Percentiles rank a stretch among this genome's conserved stretches.
These are phyloP conservation scores for Eretmochelys imbricata DNA, from an alignment of 2,113 vertebrate genomes.

Conservation along the genomic window DNA sequence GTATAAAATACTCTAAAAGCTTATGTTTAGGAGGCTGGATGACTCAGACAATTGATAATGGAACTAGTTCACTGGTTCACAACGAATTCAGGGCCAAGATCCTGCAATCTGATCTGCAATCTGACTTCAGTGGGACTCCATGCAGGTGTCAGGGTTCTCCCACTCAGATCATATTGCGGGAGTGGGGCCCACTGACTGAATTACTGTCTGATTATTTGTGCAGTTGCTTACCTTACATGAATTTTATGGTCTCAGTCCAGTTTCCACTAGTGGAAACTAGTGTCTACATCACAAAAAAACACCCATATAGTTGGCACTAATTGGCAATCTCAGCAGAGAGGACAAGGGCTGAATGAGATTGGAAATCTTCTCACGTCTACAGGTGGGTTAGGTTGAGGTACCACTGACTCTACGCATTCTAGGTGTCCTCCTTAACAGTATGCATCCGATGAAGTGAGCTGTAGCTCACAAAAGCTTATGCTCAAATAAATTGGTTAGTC, in stretches of 20 bases:
- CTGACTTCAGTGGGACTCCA: rapidly evolving
- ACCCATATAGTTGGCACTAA: not conserved
- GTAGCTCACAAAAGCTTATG: too few relatives aligned
- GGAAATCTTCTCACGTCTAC: not conserved
- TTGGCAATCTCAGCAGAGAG: not conserved
- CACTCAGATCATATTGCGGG: not conserved
- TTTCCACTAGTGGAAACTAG: not conserved
- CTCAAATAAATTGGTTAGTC: too few relatives aligned
- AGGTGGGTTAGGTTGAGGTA: not conserved
- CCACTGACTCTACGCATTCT: rapidly evolving
- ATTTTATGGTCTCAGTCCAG: not conserved
- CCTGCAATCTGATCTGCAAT: not conserved
- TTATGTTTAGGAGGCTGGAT: not conserved
- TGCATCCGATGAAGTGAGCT: too few relatives aligned
- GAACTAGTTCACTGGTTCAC: not conserved
- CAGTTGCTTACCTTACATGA: not conserved
- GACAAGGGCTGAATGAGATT: not conserved
- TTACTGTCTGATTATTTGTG: rapidly evolving
- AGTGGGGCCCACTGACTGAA: not conserved
- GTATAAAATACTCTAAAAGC: not conserved
- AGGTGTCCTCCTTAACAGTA: not conserved
- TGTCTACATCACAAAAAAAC: not conserved
- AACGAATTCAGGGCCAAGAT: not conserved
- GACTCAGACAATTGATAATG: not conserved
- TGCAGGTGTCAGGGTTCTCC: not conserved